These are phyloP conservation scores for Paragorgia papillata DNA, from an alignment of 92 coral and sea anemone species.

Conservation along the genomic window DNA sequence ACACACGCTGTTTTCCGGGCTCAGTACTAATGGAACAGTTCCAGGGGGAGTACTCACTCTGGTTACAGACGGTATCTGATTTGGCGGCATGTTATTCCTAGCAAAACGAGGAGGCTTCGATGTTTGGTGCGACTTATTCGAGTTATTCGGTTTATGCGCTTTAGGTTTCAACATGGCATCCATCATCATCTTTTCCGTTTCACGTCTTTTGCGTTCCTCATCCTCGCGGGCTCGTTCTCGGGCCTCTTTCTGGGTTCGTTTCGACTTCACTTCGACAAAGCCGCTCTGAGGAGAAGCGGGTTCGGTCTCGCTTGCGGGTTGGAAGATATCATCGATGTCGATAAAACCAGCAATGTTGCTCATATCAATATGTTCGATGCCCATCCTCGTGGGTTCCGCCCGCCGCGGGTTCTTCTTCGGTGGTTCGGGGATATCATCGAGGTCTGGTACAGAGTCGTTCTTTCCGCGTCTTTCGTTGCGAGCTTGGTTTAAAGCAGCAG, in stretches of 20 bases:
- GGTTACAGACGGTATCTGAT: constrained; percentile 56
- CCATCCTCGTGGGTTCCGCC: constrained; percentile 67
- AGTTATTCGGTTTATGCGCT: constrained; percentile 53
- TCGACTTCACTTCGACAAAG: constrained; percentile 95
- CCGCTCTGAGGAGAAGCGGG: constrained; percentile 92
- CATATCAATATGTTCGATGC: constrained; percentile 72
- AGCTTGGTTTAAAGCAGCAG: constrained; percentile 91
- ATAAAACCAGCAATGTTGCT: constrained; percentile 95
- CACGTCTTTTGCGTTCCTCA: constrained; percentile 78
- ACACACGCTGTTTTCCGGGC: constrained; percentile 54
- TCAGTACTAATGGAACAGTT: constrained; percentile 50
- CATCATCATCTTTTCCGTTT: constrained; percentile 65
- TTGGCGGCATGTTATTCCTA: constrained; percentile 68
- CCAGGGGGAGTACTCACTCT: constrained; percentile 60
- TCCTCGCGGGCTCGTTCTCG: constrained; percentile 96
- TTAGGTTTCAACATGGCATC: constrained; percentile 63
- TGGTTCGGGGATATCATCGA: constrained; percentile 55
- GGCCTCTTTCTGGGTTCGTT: constrained; percentile 87
- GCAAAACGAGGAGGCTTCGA: constrained; percentile 92
- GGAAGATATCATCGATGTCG: constrained; percentile 92
- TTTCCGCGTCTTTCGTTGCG: constrained; percentile 57
- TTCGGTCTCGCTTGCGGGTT: constrained; percentile 82
- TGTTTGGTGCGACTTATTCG: constrained; percentile 71
- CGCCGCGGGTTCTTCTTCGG: constrained; percentile 68
- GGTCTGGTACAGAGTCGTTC: constrained; percentile 69